Conservation (phyloP, 2,113 vertebrate genomes). For the Danio rerio region GRCz12tu NC_133181.1:34365501-34366000, state of each 20-base stretch:
- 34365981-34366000: constrained; percentile 69
- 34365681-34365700: constrained; percentile 35
- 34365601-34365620: constrained; percentile 17
- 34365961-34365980: constrained; percentile 61
- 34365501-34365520: neutral
- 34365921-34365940: constrained; percentile 49
- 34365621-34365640: constrained; percentile 44
- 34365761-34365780: constrained; percentile 33
- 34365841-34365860: constrained; percentile 58
- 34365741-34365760: constrained; percentile 51
- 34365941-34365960: constrained; percentile 57
- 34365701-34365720: constrained; percentile 28
- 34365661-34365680: constrained; percentile 35
- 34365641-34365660: constrained; percentile 41
- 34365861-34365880: constrained; percentile 62
- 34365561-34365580: neutral
- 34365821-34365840: constrained; percentile 50
- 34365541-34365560: neutral
- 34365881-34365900: constrained; percentile 53
- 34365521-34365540: constrained; percentile 21
- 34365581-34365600: constrained; percentile 19
- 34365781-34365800: constrained; percentile 54
- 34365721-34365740: constrained; percentile 53
- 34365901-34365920: constrained; percentile 48
- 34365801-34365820: constrained; percentile 53